Evolutionary conservation across 2,888 invertebrate species (phyloP), one percentile per base, ranked within the genome.

Genomic region (Drosophila meridiana): DNA sequence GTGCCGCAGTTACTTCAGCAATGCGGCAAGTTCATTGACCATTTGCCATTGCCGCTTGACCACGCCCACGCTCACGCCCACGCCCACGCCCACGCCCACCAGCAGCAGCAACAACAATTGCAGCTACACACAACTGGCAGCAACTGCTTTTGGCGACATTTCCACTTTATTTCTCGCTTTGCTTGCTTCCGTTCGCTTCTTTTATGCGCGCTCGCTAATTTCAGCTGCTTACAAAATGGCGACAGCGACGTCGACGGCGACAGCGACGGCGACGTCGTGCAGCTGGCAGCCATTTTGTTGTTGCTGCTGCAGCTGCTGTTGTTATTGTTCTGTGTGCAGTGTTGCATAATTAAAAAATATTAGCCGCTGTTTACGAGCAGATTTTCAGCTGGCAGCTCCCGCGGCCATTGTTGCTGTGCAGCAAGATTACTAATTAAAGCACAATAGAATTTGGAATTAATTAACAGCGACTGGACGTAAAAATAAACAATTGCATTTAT

Each of bases 311-410:
- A 36, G 26, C 6, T 38, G 50, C 4, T 52, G 20, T 9, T 59
- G 48, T 32, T 45, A 26, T 34, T 40, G 20, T 48, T 32, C n/a
- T 43, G 69, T 55, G 80, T 69, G 62, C 66, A 73, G 73, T 75
- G 62, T 63, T 78, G 86, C 86, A 86, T 87, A 87, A 90, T 89
- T 89, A 85, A 76, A 87, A 88, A 88, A 72, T 74, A 76, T 64
- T 71, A 67, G 75, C 73, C 70, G 56, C 86, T 85, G 65, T 90
- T 87, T 73, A 68, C 69, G 72, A 72, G 70, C 76, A 53, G 56
- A 80, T 70, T 82, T 74, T 75, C 77, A 55, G 32, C 50, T 42
- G 56, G 7, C 42, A 56, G 42, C 56, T 32, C 42, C 42, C 56
- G 20, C 28, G 56, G n/a, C 45, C 20, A 58, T 62, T 65, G 68